phyloP scores from a whole-genome alignment of 2,797 vertebrate species.

The Hyperoplus immaculatus region DNA sequence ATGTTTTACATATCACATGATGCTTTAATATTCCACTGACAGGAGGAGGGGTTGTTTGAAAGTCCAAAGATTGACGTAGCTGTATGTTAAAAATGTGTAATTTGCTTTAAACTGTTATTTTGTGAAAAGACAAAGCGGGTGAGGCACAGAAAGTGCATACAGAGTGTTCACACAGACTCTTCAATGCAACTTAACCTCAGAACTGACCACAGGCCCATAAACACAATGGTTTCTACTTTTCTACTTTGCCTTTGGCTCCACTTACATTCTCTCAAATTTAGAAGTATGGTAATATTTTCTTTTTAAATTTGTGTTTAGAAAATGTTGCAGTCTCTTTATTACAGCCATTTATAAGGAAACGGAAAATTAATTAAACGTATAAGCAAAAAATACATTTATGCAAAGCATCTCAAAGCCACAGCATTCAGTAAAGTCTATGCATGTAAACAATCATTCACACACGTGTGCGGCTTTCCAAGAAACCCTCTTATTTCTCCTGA shows the following conservation, averaged over 20 bases:
- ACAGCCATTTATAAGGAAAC: constrained; percentile 20
- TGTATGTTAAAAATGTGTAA: constrained; percentile 40
- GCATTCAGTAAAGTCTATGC: constrained; percentile 33
- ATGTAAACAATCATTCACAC: constrained; percentile 56
- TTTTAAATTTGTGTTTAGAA: constrained; percentile 4
- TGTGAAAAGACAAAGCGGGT: constrained; percentile 15
- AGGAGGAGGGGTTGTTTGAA: constrained; percentile 42
- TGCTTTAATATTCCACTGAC: constrained; percentile 47
- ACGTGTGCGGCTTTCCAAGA: constrained; percentile 60
- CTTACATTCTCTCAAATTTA: background rate
- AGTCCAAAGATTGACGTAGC: constrained; percentile 39
- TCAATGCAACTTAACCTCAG: constrained; percentile 30
- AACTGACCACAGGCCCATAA: constrained; percentile 39
- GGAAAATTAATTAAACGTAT: constrained; percentile 9
- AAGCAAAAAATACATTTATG: background rate
- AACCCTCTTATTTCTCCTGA: constrained; percentile 57
- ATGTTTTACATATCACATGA: constrained; percentile 75
- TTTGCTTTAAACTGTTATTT: constrained; percentile 40
- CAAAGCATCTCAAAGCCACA: constrained; percentile 3
- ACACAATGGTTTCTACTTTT: constrained; percentile 36
- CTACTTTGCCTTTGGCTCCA: constrained; percentile 19
- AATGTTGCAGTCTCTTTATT: background rate
- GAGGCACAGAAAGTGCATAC: constrained; percentile 12
- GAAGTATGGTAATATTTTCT: constrained; percentile 7
- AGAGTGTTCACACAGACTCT: constrained; percentile 26